phyloP scores from a whole-genome alignment of 2,888 invertebrate species.

The Rosalia funebris region DNA sequence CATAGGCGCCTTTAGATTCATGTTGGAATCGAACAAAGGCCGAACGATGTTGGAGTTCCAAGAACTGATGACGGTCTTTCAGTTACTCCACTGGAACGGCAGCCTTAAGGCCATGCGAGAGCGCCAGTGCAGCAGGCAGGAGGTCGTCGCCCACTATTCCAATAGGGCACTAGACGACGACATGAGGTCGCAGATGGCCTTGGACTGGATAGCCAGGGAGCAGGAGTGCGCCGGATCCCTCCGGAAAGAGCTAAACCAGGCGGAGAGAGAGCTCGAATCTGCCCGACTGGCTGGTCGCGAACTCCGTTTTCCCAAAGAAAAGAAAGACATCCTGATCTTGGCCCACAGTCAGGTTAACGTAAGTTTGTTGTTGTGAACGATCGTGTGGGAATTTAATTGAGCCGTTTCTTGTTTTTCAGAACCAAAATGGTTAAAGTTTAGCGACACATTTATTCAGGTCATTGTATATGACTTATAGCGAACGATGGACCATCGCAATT shows the following conservation, averaged over 20 bases:
- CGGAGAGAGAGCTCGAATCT: constrained; percentile 86
- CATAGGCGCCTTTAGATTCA: constrained; percentile 79
- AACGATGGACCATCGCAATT: background rate
- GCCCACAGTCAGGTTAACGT: constrained; percentile 83
- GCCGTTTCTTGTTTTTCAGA: background rate
- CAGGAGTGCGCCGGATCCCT: constrained; percentile 81
- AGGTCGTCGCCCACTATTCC: constrained; percentile 92
- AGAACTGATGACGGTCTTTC: constrained; percentile 97
- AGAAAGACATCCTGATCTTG: constrained; percentile 91
- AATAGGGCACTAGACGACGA: constrained; percentile 92
- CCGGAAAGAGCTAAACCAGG: constrained; percentile 81
- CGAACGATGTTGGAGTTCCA: constrained; percentile 96
- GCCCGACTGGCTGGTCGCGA: constrained; percentile 90
- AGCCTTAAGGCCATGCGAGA: constrained; percentile 94
- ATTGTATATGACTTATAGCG: background rate
- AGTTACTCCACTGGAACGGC: constrained; percentile 96
- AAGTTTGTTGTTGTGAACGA: too few species aligned
- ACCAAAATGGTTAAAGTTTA: constrained; percentile 1
- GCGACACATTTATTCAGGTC: background rate
- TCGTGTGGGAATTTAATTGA: constrained; percentile 42
- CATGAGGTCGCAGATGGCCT: constrained; percentile 95
- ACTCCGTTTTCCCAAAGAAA: constrained; percentile 93
- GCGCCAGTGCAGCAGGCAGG: constrained; percentile 92
- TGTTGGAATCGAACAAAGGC: constrained; percentile 85
- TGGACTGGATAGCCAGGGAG: constrained; percentile 91